These are phyloP conservation scores for Linnaemya vulpina DNA, from an alignment of 2,888 invertebrate genomes.

Conservation along the genomic window DNA sequence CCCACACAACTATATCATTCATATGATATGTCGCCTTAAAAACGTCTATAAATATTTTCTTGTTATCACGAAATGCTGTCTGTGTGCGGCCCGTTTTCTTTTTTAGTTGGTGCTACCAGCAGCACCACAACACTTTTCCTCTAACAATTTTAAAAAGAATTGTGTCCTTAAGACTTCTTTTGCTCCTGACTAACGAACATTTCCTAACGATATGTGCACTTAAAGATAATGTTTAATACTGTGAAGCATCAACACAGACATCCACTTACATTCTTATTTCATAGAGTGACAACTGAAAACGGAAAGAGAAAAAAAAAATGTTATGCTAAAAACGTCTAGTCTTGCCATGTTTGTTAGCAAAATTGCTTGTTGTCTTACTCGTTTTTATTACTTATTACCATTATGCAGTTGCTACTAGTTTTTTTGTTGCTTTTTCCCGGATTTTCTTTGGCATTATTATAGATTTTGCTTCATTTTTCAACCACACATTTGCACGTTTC, in stretches of 20 bases:
- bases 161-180: slow-evolving; percentile 37
- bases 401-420: slow-evolving; percentile 55
- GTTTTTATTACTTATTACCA: slow-evolving; percentile 60
- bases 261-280: background rate
- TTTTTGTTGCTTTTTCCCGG: slow-evolving; percentile 40
- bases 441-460: slow-evolving; percentile 33
- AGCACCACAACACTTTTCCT: background rate
- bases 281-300: slow-evolving; percentile 18
- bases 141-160: background rate
- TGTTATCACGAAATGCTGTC: too few species aligned
- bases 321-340: slow-evolving; percentile 37
- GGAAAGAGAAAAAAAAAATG: background rate
- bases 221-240: slow-evolving; percentile 48
- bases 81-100: background rate
- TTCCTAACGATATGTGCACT: slow-evolving; percentile 48
- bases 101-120: background rate
- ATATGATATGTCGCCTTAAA: too few species aligned
- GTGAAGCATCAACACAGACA: slow-evolving; percentile 15
- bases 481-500: slow-evolving; percentile 10
- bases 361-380: slow-evolving; percentile 34
- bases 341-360: slow-evolving; percentile 43
- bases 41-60: too few species aligned
- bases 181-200: slow-evolving; percentile 31
- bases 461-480: background rate
- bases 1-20: too few species aligned